Percentiles rank a stretch among this genome's conserved stretches.
Evolutionary conservation across 2,797 vertebrate species (phyloP).

Genomic region (Labeo calbasu): DNA sequence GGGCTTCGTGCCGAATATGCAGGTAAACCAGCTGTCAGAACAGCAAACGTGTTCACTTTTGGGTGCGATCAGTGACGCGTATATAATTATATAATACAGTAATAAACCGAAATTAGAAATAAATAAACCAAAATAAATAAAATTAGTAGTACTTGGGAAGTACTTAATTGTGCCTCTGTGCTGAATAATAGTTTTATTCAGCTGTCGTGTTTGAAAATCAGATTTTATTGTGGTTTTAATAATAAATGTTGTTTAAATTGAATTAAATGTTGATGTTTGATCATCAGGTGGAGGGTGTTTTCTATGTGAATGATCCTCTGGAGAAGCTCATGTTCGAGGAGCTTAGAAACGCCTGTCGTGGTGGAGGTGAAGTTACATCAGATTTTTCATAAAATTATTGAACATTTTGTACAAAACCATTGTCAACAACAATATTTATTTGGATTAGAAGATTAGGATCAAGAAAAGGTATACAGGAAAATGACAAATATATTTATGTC

Average conservation of each 20-base stretch:
- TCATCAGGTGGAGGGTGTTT: constrained; percentile 90
- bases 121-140: no score
- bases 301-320: constrained; percentile 95
- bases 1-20: constrained; percentile 97
- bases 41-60: background rate
- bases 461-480: no score
- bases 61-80: background rate
- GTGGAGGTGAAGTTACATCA: constrained; percentile 81
- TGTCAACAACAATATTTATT: background rate
- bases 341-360: constrained; percentile 91
- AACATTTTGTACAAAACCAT: no score
- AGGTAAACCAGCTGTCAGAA: constrained; percentile 74
- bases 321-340: constrained; percentile 98
- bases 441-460: background rate
- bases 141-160: no score
- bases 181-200: background rate
- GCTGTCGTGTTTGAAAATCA: background rate
- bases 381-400: background rate
- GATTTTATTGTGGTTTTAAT: no score
- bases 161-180: background rate
- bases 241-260: background rate
- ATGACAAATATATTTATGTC: no score
- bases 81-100: background rate
- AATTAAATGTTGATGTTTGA: background rate
- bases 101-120: background rate